These are phyloP conservation scores for Hozukius guyotensis DNA, from an alignment of 2,797 vertebrate species.

Conservation along the genomic window DNA sequence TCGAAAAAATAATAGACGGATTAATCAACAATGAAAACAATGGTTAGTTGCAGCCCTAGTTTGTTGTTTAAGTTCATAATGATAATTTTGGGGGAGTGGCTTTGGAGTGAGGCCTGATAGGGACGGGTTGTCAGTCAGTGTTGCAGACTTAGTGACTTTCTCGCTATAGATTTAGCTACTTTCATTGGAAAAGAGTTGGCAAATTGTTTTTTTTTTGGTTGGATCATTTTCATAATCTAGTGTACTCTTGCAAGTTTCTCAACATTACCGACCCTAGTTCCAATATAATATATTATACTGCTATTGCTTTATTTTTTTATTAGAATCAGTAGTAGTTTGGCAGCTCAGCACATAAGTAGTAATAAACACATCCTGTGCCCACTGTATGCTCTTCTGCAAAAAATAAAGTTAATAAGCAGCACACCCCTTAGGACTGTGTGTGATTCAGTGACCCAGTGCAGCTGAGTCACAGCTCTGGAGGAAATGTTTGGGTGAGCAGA, in stretches of 20 bases:
- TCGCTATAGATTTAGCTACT: too few species aligned
- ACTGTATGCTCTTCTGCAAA: slow-evolving; percentile 3
- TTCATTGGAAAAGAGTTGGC: too few species aligned
- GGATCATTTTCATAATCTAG: background rate
- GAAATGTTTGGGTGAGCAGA: slow-evolving; percentile 32
- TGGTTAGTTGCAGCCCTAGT: background rate
- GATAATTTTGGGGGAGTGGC: background rate
- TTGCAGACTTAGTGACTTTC: too few species aligned
- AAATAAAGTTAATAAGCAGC: slow-evolving; percentile 48
- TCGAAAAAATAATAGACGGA: background rate
- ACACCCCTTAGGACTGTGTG: slow-evolving; percentile 14
- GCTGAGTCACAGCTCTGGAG: slow-evolving; percentile 42
- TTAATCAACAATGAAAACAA: background rate
- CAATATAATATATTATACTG: background rate
- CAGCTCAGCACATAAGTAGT: background rate
- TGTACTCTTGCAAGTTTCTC: background rate
- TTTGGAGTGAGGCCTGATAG: background rate
- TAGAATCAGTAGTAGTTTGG: background rate
- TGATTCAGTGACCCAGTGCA: slow-evolving; percentile 34
- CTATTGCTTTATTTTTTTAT: background rate
- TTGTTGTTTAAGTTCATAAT: background rate
- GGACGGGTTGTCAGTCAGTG: background rate
- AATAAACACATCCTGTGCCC: background rate
- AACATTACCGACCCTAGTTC: background rate
- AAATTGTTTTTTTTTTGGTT: background rate